phyloP scores from a whole-genome alignment of 1,140 invertebrate genomes.

The Gryllus bimaculatus region DNA sequence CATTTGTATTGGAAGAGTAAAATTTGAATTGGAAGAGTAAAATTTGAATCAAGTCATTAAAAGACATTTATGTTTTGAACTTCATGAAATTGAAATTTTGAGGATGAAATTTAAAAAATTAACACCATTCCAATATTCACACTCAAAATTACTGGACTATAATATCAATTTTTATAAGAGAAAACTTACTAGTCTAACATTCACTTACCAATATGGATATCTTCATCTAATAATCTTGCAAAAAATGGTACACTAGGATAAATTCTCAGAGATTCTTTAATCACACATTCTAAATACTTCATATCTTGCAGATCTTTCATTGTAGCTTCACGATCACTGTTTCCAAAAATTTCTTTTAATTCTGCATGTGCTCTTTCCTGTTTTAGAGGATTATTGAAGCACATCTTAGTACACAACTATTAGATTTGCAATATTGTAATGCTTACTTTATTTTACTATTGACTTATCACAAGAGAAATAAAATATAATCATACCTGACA shows the following conservation, averaged over 20 bases:
- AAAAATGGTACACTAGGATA: conserved; percentile 54
- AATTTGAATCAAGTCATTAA: no score
- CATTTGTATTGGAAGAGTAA: no score
- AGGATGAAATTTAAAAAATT: background rate
- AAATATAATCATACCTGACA: background rate
- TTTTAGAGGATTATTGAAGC: background rate
- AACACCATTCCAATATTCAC: background rate
- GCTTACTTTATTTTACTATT: background rate
- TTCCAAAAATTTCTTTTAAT: conserved; percentile 21
- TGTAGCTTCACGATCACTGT: conserved; percentile 29
- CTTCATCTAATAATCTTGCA: conserved; percentile 36
- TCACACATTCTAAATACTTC: conserved; percentile 58
- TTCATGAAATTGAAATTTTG: background rate
- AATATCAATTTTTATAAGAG: background rate
- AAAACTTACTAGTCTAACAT: background rate
- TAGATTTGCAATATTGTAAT: no score
- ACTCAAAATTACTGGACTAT: background rate
- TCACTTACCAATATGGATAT: conserved; percentile 31
- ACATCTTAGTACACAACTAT: background rate
- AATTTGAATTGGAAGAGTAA: no score
- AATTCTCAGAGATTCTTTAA: conserved; percentile 59
- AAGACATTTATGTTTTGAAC: background rate
- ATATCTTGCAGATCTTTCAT: conserved; percentile 45
- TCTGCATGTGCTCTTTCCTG: conserved; percentile 15
- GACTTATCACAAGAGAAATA: background rate